Base-by-base conservation (phyloP, 92 coral and sea anemone genomes). In the Muricea muricata region DNA sequence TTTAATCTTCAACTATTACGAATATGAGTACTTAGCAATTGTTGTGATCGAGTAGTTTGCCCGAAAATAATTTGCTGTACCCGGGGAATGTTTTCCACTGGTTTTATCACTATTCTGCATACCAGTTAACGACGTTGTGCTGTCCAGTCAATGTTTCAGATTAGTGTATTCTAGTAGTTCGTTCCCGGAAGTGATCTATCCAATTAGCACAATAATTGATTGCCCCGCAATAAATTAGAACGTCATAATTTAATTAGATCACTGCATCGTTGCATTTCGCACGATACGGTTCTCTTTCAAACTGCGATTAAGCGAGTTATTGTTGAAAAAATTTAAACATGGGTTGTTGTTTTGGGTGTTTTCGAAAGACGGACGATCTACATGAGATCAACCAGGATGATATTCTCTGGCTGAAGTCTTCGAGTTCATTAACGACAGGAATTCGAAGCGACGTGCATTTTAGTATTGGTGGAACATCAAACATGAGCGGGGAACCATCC, bases 231-330 rank as follows among this genome's bases (percentile, higher is more conserved):
- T 63, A 26, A 63, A 63, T 52, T 63, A 63, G 35, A 28, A 18
- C 70, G 70, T 26, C 35, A 63, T 17, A 63, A 63, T 10, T 26
- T 26, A 63, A 63, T 63, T 63, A 63, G 30, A 39, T 63, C 70
- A 63, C 30, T 63, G 70, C 30, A 63, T 29, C 18, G 30, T 63
- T 63, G 70, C 37, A 21, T 63, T 52, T 18, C 60, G 60, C 60
- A 25, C 4, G 20, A 52, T 52, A 52, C 60, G 60, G 60, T 52
- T 52, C 60, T 52, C 60, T 52, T 18, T 52, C 23, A 9, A 10
- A 52, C 7, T 52, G 60, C 23, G 60, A 52, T 23, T 52, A 52
- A 52, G 26, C 60, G 26, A 52, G 60, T 52, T 52, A 52, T 52
- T 52, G 60, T 52, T 52, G 60, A 10, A 52, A 52, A 52, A 6